These are phyloP conservation scores for Coreius guichenoti DNA, from an alignment of 2,797 vertebrate genomes.

Conservation along the genomic window DNA sequence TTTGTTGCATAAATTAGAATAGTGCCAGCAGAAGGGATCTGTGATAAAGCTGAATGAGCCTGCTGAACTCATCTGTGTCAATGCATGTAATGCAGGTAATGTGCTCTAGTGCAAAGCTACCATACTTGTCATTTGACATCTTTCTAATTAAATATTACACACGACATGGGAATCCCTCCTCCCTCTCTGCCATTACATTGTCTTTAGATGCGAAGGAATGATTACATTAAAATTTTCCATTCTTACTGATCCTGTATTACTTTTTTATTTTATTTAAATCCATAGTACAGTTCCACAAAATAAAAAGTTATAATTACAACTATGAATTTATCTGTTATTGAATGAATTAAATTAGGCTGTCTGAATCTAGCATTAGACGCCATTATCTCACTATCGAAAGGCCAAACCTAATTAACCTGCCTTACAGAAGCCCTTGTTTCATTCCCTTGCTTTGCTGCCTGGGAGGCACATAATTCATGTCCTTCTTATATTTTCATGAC, in stretches of 20 bases:
- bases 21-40: background rate
- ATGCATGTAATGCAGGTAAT: conserved; percentile 20
- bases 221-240: conserved; percentile 8
- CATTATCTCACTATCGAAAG: conserved; percentile 13
- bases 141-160: conserved; percentile 25
- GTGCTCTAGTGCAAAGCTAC: background rate
- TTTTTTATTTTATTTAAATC: too few relatives aligned
- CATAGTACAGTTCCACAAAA: background rate
- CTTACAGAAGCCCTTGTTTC: conserved; percentile 18
- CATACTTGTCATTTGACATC: conserved; percentile 25
- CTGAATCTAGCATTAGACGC: background rate
- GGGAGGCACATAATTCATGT: conserved; percentile 32
- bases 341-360: background rate
- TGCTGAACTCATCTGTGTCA: conserved; percentile 23
- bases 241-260: background rate
- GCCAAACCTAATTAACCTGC: conserved; percentile 41
- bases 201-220: background rate
- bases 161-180: background rate
- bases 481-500: conserved; percentile 34
- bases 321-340: background rate
- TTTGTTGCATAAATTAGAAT: conserved; percentile 47
- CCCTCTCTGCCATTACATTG: background rate
- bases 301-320: conserved; percentile 11
- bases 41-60: conserved; percentile 9
- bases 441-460: conserved; percentile 21